Conservation (phyloP, 2,797 vertebrate genomes). For the Erethizon dorsatum region DNA sequence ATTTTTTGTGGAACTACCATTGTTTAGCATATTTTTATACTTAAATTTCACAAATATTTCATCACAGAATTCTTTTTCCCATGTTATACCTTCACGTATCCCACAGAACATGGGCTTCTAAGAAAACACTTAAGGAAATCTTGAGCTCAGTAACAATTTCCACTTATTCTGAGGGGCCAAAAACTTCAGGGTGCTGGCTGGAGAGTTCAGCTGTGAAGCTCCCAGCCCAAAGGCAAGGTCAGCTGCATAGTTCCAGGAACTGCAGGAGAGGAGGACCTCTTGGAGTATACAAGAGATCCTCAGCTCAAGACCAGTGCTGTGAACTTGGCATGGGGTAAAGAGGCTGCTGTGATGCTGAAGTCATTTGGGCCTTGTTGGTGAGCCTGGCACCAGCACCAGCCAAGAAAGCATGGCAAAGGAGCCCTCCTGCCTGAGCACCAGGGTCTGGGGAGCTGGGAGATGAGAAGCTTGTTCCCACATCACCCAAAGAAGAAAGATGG, state of each 20-base stretch:
- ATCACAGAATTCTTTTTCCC: constrained; percentile 18
- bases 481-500: constrained; percentile 28
- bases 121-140: constrained; percentile 19
- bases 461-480: background rate
- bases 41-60: constrained; percentile 11
- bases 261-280: background rate
- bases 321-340: background rate
- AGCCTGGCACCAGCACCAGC: background rate
- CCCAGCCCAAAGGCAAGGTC: background rate
- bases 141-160: constrained; percentile 4
- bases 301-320: accelerated
- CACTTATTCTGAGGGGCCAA: background rate
- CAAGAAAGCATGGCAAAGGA: background rate
- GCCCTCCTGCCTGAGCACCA: background rate
- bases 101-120: background rate
- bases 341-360: background rate
- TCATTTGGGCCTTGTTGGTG: background rate
- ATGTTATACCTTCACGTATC: background rate
- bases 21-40: constrained; percentile 27
- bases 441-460: background rate
- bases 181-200: background rate
- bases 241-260: background rate
- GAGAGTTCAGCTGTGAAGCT: background rate
- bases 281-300: background rate
- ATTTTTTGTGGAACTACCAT: background rate